A percentile compares a stretch with the other conserved stretches of the same genome.
Conservation (phyloP, 2,888 invertebrate genomes). For the Campopleginae sp. region DNA sequence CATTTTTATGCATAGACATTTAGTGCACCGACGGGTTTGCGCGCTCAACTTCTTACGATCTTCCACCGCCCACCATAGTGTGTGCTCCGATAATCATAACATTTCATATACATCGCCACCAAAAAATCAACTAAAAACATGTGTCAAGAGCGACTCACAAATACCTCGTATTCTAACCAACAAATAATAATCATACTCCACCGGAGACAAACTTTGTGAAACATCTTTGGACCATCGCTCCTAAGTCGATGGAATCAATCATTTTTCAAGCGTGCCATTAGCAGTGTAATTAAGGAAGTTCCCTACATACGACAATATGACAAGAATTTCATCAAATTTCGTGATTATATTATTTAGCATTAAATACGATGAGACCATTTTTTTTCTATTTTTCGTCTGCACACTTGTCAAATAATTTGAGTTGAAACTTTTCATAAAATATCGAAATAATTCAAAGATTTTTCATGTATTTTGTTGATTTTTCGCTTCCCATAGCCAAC, state of each 20-base stretch:
- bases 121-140: neutral
- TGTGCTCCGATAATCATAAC: conserved; percentile 31
- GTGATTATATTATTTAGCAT: no score
- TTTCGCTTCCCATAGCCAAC: neutral
- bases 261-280: neutral
- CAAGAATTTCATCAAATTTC: no score
- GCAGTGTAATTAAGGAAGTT: neutral
- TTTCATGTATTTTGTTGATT: neutral
- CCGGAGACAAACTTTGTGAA: neutral
- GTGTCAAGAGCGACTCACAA: neutral
- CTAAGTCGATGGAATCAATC: neutral
- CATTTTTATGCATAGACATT: conserved; percentile 80
- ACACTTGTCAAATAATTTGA: no score
- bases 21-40: conserved; percentile 75
- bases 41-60: conserved; percentile 67
- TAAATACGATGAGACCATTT: no score
- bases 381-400: no score
- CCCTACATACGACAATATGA: no score
- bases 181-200: neutral
- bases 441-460: neutral
- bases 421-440: no score
- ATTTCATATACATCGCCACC: conserved; percentile 7
- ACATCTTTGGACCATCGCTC: neutral
- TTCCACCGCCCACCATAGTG: conserved; percentile 26
- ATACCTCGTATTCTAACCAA: neutral